phyloP scores from a whole-genome alignment of 2,888 invertebrate genomes.

The Nephrotoma guestfalica region DNA sequence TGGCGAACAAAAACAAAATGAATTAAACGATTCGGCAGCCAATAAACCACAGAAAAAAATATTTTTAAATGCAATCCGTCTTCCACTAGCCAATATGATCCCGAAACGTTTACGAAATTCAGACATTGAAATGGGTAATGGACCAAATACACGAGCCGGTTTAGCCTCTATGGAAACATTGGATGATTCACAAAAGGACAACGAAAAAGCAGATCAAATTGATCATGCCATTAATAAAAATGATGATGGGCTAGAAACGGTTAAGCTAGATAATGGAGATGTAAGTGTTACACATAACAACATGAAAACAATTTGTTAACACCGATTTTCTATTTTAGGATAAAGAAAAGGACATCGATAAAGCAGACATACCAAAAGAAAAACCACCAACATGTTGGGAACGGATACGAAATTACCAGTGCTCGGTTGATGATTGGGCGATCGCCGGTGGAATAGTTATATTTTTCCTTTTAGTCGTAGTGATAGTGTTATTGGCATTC shows the following conservation, averaged over 20 bases:
- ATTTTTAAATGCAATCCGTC: constrained; percentile 43
- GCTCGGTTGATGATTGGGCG: constrained; percentile 45
- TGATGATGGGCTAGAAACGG: constrained; percentile 59
- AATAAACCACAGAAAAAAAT: constrained; percentile 31
- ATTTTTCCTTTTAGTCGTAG: constrained; percentile 43
- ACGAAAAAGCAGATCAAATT: constrained; percentile 38
- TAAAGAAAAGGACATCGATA: constrained; percentile 20
- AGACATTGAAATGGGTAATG: constrained; percentile 38
- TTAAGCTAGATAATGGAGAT: constrained; percentile 37
- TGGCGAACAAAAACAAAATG: background rate
- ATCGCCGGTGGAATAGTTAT: constrained; percentile 41
- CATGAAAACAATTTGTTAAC: background rate
- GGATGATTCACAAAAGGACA: constrained; percentile 52
- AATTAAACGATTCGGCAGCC: background rate
- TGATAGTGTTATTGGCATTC: constrained; percentile 47
- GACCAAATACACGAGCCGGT: constrained; percentile 46
- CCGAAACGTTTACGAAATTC: constrained; percentile 33
- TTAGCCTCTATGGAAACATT: constrained; percentile 71
- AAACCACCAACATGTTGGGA: constrained; percentile 38
- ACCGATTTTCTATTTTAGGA: constrained; percentile 10
- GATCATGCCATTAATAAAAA: constrained; percentile 30
- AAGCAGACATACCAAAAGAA: constrained; percentile 11
- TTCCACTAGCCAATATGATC: constrained; percentile 46
- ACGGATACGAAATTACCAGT: constrained; percentile 47
- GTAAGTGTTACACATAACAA: background rate